Conservation (phyloP, 2,888 invertebrate species). For the Pandemis heparana region DNA sequence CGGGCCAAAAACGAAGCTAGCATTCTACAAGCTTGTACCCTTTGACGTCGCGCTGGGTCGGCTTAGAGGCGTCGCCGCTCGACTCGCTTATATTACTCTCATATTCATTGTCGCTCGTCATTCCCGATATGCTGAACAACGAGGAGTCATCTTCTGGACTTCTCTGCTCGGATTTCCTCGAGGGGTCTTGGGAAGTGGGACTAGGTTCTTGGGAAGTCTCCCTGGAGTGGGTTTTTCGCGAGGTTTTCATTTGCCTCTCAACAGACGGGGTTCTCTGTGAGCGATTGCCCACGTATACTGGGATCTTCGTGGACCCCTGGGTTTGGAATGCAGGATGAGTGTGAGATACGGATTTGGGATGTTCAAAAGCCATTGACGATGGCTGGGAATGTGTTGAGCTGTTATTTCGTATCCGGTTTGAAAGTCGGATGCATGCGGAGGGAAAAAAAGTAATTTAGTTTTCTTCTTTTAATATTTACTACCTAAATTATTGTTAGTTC, state of each 20-base stretch:
- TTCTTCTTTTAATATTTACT: slow-evolving; percentile 53
- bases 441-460: slow-evolving; percentile 65
- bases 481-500: slow-evolving; percentile 57
- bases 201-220: slow-evolving; percentile 79
- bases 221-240: slow-evolving; percentile 70
- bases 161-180: slow-evolving; percentile 81
- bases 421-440: slow-evolving; percentile 76
- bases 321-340: slow-evolving; percentile 85
- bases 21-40: slow-evolving; percentile 83
- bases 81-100: slow-evolving; percentile 84
- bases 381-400: slow-evolving; percentile 85
- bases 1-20: slow-evolving; percentile 77
- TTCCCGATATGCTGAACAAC: slow-evolving; percentile 85
- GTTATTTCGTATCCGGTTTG: slow-evolving; percentile 73
- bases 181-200: slow-evolving; percentile 79
- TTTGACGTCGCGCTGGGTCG: slow-evolving; percentile 79
- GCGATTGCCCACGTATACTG: slow-evolving; percentile 88
- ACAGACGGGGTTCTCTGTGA: slow-evolving; percentile 85
- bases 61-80: slow-evolving; percentile 80
- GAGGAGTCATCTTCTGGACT: slow-evolving; percentile 85
- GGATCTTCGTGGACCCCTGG: slow-evolving; percentile 90
- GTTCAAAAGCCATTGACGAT: slow-evolving; percentile 81
- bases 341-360: slow-evolving; percentile 80
- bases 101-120: slow-evolving; percentile 85
- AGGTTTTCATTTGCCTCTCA: slow-evolving; percentile 68